Conservation (phyloP, 2,113 vertebrate genomes). For the Pterocles burchelli region DNA sequence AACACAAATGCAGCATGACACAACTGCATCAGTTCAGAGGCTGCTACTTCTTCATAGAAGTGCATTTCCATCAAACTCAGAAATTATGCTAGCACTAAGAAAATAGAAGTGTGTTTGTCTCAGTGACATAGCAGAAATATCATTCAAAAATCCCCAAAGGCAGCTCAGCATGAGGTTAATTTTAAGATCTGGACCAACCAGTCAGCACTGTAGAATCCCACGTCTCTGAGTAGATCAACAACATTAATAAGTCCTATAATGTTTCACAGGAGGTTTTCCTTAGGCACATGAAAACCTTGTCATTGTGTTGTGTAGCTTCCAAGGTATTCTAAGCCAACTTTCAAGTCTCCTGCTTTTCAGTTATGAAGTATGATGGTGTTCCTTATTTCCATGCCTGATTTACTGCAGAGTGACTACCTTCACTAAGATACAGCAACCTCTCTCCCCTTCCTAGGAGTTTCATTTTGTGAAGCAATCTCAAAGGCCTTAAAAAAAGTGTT, state of each 20-base stretch:
- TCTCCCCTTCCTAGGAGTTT: not conserved
- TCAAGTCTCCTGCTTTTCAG: not conserved
- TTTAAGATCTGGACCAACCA: not conserved
- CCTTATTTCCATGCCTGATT: not conserved
- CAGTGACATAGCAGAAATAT: not conserved
- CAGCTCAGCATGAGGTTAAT: not conserved
- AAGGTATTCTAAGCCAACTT: not conserved
- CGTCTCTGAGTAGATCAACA: not conserved
- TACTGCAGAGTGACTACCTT: not conserved
- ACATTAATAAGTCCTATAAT: not conserved
- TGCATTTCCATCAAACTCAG: not conserved
- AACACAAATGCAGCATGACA: not conserved
- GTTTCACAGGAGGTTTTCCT: not conserved
- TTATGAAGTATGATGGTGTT: not conserved
- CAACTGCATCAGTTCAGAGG: not conserved
- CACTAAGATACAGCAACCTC: not conserved
- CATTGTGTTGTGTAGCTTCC: not conserved
- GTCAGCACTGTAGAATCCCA: not conserved
- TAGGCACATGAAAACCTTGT: not conserved
- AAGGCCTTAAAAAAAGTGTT: not conserved
- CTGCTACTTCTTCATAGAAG: not conserved
- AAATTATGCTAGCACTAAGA: slow-evolving; percentile 27
- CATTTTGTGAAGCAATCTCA: not conserved
- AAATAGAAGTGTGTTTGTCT: not conserved
- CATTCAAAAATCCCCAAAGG: not conserved